Base-by-base conservation (phyloP, 2,797 vertebrate species). In the Neopelma chrysocephalum region DNA sequence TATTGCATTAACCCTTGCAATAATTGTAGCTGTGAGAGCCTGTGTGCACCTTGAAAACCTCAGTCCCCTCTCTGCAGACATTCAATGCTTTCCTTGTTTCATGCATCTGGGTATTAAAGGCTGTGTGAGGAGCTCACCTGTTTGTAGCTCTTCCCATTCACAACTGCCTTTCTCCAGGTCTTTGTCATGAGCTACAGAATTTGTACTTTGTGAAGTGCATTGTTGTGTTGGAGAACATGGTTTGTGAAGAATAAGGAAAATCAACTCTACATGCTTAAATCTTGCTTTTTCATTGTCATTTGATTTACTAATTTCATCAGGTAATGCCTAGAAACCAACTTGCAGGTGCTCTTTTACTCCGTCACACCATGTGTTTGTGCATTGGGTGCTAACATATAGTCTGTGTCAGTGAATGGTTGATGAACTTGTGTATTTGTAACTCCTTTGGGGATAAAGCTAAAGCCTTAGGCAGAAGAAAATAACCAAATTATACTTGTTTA, bases 291-390 rank as follows among this genome's bases (percentile, higher is more conserved):
- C 40, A 27, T 64, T 82, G 53, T 56, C 23, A 43, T 89, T 75
- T 88, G 42, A 60, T 78, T 68, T 87, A 81, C 76, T 97, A 70
- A 96, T 97, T 97, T 98, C 97, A 98, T 98, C 98, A 97, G 98
- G 97, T 98, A 97, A 98, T 98, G 98, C 98, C 97, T 98, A 97
- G 97, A 97, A 98, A 97, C 97, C 97, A 97, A 98, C 95, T 98
- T 98, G 95, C 97, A 98, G 98, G 97, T 98, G 98, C 98, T 98
- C 45, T 80, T 84, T 91, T 85, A 84, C 45, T 85, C 66, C 76
- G 79, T 79, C 58, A 72, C 69, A n/a, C 61, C 61, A 53, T 72
- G 31, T 82, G 50, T 93, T 88, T 84, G 60, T 88, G 76, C 82
- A 40, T 45, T 84, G 70, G 90, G 90, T 95, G 90, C 94, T 92